Conservation (phyloP, 1,140 invertebrate species). For the Copidosoma floridanum region DNA sequence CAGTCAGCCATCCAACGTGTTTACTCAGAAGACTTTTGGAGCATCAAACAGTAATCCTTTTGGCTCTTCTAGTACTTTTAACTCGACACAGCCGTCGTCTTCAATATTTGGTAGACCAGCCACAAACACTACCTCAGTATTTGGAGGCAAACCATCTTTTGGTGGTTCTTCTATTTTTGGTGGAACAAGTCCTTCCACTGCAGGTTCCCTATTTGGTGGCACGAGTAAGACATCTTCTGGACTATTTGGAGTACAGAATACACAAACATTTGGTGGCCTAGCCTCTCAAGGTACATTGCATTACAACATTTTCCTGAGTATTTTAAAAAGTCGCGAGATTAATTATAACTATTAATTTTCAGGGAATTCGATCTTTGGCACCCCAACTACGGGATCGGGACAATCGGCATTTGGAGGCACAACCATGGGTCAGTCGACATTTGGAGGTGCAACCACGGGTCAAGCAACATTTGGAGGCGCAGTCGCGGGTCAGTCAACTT, state of each 20-base stretch:
- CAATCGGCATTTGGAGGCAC: no score
- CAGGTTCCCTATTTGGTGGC: slow-evolving; percentile 37
- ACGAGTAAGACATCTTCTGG: slow-evolving; percentile 23
- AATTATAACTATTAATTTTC: neutral
- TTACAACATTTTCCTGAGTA: neutral
- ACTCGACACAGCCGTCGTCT: slow-evolving; percentile 17
- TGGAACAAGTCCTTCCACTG: slow-evolving; percentile 14
- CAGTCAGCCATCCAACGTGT: slow-evolving; percentile 33
- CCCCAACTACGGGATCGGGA: no score
- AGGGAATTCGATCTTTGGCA: neutral
- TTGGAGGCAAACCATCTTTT: slow-evolving; percentile 42
- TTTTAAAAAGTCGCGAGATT: no score
- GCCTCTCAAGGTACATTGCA: slow-evolving; percentile 11
- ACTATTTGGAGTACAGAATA: slow-evolving; percentile 34
- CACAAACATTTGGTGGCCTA: slow-evolving; percentile 27
- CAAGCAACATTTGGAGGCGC: slow-evolving; percentile 38
- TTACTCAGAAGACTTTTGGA: slow-evolving; percentile 35
- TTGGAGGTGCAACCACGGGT: neutral
- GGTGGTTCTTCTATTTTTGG: slow-evolving; percentile 34
- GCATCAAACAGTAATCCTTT: slow-evolving; percentile 33
- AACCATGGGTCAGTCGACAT: no score
- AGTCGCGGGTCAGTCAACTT: slow-evolving; percentile 32
- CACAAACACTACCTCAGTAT: slow-evolving; percentile 28
- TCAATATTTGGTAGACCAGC: slow-evolving; percentile 34
- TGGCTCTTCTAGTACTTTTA: slow-evolving; percentile 31